phyloP scores from a whole-genome alignment of 2,113 vertebrate species.

The Nycticryphes semicollaris region DNA sequence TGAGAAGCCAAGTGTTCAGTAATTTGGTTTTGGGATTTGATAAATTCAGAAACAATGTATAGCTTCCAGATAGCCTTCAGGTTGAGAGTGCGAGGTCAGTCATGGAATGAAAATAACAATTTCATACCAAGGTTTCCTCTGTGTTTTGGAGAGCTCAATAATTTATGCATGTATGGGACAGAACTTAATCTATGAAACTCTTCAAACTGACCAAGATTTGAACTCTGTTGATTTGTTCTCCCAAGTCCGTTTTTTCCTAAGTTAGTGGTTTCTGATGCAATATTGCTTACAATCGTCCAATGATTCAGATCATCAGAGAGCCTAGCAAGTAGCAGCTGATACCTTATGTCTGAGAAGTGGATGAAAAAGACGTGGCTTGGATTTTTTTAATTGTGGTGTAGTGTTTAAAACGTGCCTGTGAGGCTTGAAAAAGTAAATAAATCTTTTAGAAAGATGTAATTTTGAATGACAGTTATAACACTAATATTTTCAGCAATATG shows the following conservation, averaged over 20 bases:
- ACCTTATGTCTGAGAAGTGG: background rate
- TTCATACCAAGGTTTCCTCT: background rate
- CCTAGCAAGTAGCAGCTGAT: background rate
- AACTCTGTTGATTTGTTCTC: background rate
- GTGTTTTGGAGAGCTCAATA: background rate
- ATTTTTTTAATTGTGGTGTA: background rate
- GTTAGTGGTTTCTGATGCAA: constrained; percentile 24
- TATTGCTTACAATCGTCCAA: background rate
- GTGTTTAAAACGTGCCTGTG: background rate
- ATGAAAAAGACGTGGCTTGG: background rate
- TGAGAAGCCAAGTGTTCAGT: background rate
- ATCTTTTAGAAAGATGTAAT: background rate
- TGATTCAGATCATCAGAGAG: background rate
- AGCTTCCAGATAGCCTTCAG: background rate
- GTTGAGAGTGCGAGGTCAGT: background rate
- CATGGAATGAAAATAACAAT: background rate
- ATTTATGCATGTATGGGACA: background rate
- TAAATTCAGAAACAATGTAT: background rate
- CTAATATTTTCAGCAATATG: background rate
- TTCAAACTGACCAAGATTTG: constrained; percentile 29
- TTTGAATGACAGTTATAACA: background rate
- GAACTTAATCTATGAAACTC: background rate
- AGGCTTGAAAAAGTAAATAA: background rate
- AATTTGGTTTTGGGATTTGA: constrained; percentile 2
- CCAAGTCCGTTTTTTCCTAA: background rate